These are phyloP conservation scores for Falco cherrug DNA, from an alignment of 2,797 vertebrate species.

Conservation along the genomic window DNA sequence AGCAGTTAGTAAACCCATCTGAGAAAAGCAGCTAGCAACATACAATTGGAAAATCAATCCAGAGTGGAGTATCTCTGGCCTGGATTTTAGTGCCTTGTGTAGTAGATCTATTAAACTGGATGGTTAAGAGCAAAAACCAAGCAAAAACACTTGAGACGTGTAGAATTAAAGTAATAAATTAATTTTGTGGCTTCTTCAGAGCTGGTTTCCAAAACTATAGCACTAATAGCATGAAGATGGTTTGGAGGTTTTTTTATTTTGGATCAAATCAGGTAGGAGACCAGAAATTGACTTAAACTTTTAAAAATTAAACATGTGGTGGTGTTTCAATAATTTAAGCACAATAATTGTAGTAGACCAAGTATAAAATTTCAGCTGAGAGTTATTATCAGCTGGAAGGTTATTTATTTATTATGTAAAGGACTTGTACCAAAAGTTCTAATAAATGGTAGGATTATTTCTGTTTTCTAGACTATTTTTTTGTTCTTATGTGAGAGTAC, in stretches of 20 bases:
- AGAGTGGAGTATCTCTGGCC: background rate
- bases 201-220: background rate
- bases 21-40: background rate
- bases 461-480: background rate
- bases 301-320: background rate
- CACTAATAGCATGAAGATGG: background rate
- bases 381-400: background rate
- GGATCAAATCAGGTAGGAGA: background rate
- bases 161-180: background rate
- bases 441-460: background rate
- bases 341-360: background rate
- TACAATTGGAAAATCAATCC: background rate
- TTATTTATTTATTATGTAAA: background rate
- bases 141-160: background rate
- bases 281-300: background rate
- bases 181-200: background rate
- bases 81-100: background rate
- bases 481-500: background rate
- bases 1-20: constrained; percentile 18
- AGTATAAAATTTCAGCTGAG: background rate
- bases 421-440: background rate
- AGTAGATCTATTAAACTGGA: background rate
- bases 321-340: background rate
- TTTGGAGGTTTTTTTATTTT: too few relatives aligned
- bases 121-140: background rate